Percentiles rank a stretch among this genome's conserved stretches.
Conservation (phyloP, 2,113 vertebrate species). For the Indicator indicator region DNA sequence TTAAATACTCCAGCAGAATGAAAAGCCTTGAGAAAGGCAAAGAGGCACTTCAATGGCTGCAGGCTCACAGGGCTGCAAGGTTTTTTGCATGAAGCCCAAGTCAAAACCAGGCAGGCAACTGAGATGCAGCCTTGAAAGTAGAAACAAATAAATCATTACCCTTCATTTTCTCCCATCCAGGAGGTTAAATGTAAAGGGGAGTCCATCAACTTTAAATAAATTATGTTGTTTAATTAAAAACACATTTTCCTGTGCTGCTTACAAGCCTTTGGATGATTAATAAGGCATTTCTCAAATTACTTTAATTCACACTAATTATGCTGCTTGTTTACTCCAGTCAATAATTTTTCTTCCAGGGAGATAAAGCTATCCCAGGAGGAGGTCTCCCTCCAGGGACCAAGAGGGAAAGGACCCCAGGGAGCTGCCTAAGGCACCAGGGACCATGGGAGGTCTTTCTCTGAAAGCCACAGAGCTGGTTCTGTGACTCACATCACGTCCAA, state of each 20-base stretch:
- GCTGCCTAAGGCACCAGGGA: neutral
- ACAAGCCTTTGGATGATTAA: slow-evolving; percentile 29
- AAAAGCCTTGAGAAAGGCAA: neutral
- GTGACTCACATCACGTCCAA: fast-evolving
- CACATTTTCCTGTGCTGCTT: neutral
- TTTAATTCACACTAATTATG: slow-evolving; percentile 33
- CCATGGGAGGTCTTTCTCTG: neutral
- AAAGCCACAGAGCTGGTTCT: neutral
- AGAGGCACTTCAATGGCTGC: neutral
- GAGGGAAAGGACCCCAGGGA: neutral
- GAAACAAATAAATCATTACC: slow-evolving; percentile 9
- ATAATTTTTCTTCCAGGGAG: slow-evolving; percentile 15
- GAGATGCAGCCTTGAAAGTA: neutral
- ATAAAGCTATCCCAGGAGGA: neutral
- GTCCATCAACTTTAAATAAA: slow-evolving; percentile 41
- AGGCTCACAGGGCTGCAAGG: neutral
- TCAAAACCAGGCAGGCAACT: slow-evolving; percentile 14
- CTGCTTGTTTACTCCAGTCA: slow-evolving; percentile 25
- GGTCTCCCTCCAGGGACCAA: neutral
- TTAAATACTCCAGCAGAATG: neutral
- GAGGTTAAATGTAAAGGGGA: slow-evolving; percentile 14
- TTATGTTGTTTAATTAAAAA: slow-evolving; percentile 30
- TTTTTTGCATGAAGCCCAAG: slow-evolving; percentile 17
- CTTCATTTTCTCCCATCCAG: slow-evolving; percentile 4
- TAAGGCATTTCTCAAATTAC: slow-evolving; percentile 31